phyloP scores from a whole-genome alignment of 2,113 vertebrate species.

The Zingel zingel region DNA sequence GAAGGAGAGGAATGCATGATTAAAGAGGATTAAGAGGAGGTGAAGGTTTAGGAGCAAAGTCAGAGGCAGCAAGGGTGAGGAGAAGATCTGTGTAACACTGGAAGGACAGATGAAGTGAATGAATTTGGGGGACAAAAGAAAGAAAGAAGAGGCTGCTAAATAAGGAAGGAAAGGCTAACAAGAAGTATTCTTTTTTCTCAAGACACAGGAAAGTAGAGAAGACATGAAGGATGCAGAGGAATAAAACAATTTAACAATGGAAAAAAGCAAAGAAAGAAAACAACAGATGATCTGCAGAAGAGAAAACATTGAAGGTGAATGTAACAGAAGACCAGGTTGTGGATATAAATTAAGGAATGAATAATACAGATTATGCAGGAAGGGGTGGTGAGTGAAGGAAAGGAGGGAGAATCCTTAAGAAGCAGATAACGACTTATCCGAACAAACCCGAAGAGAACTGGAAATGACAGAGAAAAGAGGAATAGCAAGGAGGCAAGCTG shows the following conservation, averaged over 20 bases:
- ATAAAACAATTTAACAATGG: background rate
- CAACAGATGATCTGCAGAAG: background rate
- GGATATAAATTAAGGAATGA: background rate
- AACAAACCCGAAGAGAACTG: conserved; percentile 1
- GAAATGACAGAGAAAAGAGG: conserved; percentile 37
- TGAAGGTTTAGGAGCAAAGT: conserved; percentile 3
- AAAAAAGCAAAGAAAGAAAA: background rate
- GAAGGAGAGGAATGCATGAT: background rate
- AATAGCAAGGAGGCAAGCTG: background rate
- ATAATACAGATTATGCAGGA: conserved; percentile 4
- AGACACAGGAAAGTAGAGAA: background rate
- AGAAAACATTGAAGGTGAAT: background rate
- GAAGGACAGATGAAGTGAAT: background rate
- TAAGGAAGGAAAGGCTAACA: background rate
- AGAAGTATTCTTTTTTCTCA: background rate
- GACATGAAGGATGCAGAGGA: background rate
- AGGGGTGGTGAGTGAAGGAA: background rate
- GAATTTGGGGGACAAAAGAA: background rate
- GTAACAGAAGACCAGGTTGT: background rate
- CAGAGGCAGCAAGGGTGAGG: background rate
- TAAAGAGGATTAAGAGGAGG: conserved; percentile 1
- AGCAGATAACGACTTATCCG: conserved; percentile 23
- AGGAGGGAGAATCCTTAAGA: conserved; percentile 7
- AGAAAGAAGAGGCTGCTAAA: background rate
- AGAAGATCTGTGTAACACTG: background rate